Evolutionary conservation across 1,140 invertebrate species (phyloP).

Genomic region (Panagrolaimus sp.): DNA sequence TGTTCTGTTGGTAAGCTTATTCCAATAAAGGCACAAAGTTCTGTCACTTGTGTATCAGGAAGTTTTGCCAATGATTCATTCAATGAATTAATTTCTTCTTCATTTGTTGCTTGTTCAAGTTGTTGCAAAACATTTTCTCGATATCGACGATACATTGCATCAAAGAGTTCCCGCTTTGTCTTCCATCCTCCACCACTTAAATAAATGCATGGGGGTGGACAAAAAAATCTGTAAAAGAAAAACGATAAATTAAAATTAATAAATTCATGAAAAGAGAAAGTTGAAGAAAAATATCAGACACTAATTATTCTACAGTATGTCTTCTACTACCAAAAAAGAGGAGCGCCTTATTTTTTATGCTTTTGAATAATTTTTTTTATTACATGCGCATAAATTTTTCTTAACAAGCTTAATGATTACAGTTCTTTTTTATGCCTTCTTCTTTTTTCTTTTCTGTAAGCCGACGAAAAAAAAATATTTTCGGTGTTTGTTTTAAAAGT

Average conservation of each 20-base stretch:
- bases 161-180: constrained; percentile 71
- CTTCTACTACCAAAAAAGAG: too few species aligned
- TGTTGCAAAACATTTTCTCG: constrained; percentile 27
- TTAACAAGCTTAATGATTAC: too few species aligned
- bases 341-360: too few species aligned
- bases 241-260: not conserved
- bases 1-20: constrained; percentile 91
- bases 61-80: constrained; percentile 24
- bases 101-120: constrained; percentile 4
- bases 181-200: constrained; percentile 94
- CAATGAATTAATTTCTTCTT: constrained; percentile 18
- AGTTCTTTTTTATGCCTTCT: too few species aligned
- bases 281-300: too few species aligned
- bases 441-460: too few species aligned
- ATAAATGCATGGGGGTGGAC: constrained; percentile 97
- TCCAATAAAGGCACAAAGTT: constrained; percentile 94
- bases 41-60: constrained; percentile 57
- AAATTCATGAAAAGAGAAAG: not conserved
- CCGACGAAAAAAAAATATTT: too few species aligned
- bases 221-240: constrained; percentile 74
- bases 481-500: too few species aligned
- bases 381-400: too few species aligned
- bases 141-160: constrained; percentile 27
- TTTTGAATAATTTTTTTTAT: too few species aligned
- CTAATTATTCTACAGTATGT: too few species aligned